Evolutionary conservation across 2,888 invertebrate genomes (phyloP), one percentile per base, ranked within the genome.

Genomic region (Eubasilissa splendida): DNA sequence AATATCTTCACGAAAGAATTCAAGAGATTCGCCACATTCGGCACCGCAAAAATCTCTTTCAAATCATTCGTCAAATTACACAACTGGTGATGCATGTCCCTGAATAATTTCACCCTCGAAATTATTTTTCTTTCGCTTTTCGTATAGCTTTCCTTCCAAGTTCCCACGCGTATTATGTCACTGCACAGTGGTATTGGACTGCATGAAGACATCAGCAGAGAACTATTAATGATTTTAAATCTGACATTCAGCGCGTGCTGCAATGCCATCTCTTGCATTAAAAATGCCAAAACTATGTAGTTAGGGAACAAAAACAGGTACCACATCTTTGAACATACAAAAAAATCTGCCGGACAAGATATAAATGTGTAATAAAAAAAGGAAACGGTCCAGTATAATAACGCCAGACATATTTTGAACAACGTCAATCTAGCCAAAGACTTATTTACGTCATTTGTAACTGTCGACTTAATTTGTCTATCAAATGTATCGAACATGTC

Each of bases 1-100:
- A 66, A 66, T 2, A 66, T 5, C n/a, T 42, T 66, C 3, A 66
- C 12, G n/a, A 66, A 66, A 66, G 33, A 33, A 66, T 66, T 42
- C 8, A 33, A n/a, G 8, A 66, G 31, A 50, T 66, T 66, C n/a
- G n/a, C 8, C n/a, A 66, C 42, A 50, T n/a, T n/a, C 42, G 10
- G 66, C n/a, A n/a, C n/a, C n/a, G 66, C 11, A 4, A 66, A 66
- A 42, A 66, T 12, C 7, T 33, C 12, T n/a, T 42, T 42, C 66
- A 66, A 66, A 3, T 12, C 11, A 8, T 12, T n/a, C 42, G 66
- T 33, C 10, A 12, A 66, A 66, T 66, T 42, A n/a, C 66, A 66
- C 1, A 66, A 12, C 50, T 66, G 66, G 42, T 66, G 42, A 12
- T 66, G 66, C 3, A 50, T 0, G 14, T 66, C 42, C n/a, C 66